Evolutionary conservation across 2,797 vertebrate species (phyloP).

Genomic region (Myotis vivesi): DNA sequence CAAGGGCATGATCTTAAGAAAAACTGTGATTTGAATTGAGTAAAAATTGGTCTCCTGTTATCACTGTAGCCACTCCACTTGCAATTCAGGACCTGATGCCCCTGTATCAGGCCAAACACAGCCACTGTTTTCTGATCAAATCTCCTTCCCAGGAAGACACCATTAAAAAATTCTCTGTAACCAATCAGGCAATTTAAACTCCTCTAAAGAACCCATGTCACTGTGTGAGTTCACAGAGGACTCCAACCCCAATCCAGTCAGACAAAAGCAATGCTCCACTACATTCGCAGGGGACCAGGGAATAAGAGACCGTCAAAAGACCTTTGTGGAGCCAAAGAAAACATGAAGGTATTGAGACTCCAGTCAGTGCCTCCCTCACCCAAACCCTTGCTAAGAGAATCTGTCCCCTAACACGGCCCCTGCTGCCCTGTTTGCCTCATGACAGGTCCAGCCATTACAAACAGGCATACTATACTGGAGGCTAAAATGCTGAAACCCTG

Average conservation of each 20-base stretch:
- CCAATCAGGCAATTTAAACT: neutral
- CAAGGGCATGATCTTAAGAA: neutral
- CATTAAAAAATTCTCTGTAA: slow-evolving; percentile 2
- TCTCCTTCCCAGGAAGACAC: slow-evolving; percentile 37
- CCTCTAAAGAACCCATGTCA: neutral
- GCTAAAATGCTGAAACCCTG: neutral
- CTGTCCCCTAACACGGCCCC: neutral
- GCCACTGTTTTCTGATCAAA: slow-evolving; percentile 41
- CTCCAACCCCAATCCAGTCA: neutral
- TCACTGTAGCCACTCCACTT: neutral
- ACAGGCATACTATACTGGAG: neutral
- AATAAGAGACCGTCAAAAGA: neutral
- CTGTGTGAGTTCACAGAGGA: neutral
- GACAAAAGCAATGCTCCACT: neutral
- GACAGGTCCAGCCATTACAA: neutral
- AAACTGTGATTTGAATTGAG: neutral
- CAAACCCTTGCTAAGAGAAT: neutral
- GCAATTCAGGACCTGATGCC: neutral
- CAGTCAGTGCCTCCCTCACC: neutral
- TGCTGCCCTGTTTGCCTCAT: neutral
- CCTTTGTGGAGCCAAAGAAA: neutral
- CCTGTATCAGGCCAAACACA: neutral
- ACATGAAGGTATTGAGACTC: neutral
- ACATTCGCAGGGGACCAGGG: neutral
- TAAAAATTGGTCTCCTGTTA: slow-evolving; percentile 45